Percentiles rank a stretch among this genome's conserved stretches.
Conservation (phyloP, 2,113 vertebrate genomes). For the Anser brachyrhynchus region DNA sequence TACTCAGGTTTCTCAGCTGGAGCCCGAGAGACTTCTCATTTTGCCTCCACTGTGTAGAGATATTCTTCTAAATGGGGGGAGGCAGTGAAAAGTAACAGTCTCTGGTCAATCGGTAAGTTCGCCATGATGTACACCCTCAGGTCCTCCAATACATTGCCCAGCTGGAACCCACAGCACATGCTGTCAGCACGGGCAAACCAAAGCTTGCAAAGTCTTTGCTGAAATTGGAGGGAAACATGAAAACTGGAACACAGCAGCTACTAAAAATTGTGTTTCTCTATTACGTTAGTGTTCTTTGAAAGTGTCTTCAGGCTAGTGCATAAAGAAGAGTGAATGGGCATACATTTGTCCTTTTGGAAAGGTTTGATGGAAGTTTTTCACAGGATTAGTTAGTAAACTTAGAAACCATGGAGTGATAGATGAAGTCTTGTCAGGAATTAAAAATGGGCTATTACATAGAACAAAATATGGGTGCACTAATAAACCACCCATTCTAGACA, state of each 20-base stretch:
- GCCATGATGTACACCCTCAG: accelerated
- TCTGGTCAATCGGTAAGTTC: not conserved
- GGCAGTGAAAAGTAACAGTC: not conserved
- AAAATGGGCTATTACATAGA: not conserved
- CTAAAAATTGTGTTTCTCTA: not conserved
- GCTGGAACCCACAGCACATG: not conserved
- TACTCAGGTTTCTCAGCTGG: not conserved
- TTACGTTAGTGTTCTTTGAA: not conserved
- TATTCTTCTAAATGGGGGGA: not conserved
- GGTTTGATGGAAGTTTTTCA: not conserved
- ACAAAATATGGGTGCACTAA: not conserved
- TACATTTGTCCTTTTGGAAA: not conserved
- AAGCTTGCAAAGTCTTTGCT: not conserved
- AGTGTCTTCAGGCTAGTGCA: not conserved
- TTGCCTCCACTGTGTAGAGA: not conserved
- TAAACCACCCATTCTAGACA: not conserved
- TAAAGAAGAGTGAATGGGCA: not conserved
- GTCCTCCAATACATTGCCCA: not conserved
- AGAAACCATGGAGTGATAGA: not conserved
- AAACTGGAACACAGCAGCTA: not conserved
- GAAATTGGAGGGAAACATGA: not conserved
- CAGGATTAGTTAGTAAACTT: not conserved
- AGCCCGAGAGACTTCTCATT: not conserved
- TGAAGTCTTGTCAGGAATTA: not conserved
- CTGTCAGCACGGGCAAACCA: not conserved